phyloP scores from a whole-genome alignment of 2,113 vertebrate genomes.

The Oreochromis tanganicae region DNA sequence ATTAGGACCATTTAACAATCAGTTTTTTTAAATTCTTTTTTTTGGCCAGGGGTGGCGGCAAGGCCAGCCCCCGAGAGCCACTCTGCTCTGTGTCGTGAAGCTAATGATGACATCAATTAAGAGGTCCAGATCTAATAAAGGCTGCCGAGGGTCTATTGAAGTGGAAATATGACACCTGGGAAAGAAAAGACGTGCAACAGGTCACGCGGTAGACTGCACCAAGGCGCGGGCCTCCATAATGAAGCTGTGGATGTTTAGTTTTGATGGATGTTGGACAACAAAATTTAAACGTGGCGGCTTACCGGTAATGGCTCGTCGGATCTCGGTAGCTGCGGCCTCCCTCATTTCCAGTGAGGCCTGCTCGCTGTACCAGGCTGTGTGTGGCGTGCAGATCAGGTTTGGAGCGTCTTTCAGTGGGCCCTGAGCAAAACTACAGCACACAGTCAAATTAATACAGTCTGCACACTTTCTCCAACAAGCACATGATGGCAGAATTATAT shows the following conservation, averaged over 20 bases:
- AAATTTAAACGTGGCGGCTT: background rate
- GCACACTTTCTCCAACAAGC: background rate
- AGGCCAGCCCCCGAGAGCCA: background rate
- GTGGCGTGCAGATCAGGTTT: conserved; percentile 94
- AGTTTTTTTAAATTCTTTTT: background rate
- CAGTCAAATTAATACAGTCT: background rate
- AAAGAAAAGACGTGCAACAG: background rate
- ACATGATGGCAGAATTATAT: background rate
- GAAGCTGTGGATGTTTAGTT: background rate
- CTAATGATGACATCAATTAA: conserved; percentile 55
- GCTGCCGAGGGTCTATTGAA: conserved; percentile 20
- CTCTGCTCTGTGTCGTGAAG: background rate
- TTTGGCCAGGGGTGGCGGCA: background rate
- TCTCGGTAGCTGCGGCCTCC: conserved; percentile 95
- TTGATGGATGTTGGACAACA: background rate
- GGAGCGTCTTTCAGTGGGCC: conserved; percentile 93
- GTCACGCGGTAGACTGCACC: background rate
- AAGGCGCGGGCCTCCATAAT: background rate
- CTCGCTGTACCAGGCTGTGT: conserved; percentile 98
- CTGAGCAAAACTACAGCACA: conserved; percentile 83
- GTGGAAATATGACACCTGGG: conserved; percentile 51
- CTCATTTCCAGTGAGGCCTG: conserved; percentile 97
- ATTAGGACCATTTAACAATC: conserved; percentile 37
- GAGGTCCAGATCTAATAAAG: conserved; percentile 48
- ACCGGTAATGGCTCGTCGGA: conserved; percentile 95